Conservation (phyloP, 2,888 invertebrate genomes). For the Aphrophora alni region DNA sequence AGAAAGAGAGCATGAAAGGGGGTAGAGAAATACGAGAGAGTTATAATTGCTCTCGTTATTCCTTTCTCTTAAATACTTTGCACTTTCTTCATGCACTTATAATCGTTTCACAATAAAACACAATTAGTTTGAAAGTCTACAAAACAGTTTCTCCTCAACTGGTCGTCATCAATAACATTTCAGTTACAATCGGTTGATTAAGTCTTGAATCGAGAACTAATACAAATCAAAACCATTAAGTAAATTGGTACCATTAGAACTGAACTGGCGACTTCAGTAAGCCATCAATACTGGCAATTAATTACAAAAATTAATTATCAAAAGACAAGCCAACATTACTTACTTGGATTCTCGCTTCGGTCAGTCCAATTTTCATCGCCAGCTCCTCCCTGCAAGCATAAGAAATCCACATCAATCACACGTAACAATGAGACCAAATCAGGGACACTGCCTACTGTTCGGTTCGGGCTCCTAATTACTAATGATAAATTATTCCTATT, state of each 20-base stretch:
- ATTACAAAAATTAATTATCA: neutral
- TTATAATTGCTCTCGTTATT: too few species aligned
- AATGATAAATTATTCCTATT: neutral
- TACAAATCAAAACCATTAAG: constrained; percentile 2
- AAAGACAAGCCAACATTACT: constrained; percentile 55
- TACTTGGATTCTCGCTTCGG: constrained; percentile 95
- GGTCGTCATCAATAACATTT: neutral
- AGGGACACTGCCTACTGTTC: neutral
- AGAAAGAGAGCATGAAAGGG: too few species aligned
- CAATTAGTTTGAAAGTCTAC: neutral
- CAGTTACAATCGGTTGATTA: neutral
- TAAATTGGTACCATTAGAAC: neutral
- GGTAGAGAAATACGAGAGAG: too few species aligned
- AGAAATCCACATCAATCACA: constrained; percentile 54
- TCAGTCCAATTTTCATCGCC: constrained; percentile 93
- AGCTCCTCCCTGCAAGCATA: constrained; percentile 91
- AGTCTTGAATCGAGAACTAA: neutral
- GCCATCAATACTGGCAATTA: neutral
- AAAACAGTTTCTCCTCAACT: neutral
- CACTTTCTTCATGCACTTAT: neutral
- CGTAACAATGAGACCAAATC: constrained; percentile 6
- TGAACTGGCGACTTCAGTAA: neutral
- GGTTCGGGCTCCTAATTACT: neutral
- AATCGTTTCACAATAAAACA: neutral
- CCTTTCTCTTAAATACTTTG: neutral